Percentiles rank a stretch among this genome's conserved stretches.
These are phyloP conservation scores for Pica pica DNA, from an alignment of 2,113 vertebrate genomes.

Conservation along the genomic window DNA sequence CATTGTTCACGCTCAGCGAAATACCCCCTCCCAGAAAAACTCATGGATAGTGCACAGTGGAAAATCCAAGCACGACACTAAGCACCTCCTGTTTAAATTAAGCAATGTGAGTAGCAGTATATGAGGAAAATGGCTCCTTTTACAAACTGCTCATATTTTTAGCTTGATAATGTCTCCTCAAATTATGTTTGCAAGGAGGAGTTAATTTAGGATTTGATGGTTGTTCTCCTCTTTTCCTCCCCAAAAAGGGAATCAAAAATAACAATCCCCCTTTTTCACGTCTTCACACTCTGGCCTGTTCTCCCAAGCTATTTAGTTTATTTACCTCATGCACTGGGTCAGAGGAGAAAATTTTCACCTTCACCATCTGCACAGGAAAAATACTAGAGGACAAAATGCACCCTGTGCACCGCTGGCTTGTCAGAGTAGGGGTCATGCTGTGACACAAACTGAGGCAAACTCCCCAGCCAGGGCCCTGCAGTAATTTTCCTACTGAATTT, in stretches of 20 bases:
- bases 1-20: not conserved
- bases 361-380: slow-evolving; percentile 53
- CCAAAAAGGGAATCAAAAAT: not conserved
- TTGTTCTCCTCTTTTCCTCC: not conserved
- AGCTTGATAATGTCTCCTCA: not conserved
- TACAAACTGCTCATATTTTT: not conserved
- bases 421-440: not conserved
- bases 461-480: not conserved
- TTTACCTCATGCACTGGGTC: slow-evolving; percentile 20
- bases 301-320: not conserved
- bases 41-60: not conserved
- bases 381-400: slow-evolving; percentile 27
- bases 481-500: not conserved
- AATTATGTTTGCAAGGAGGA: not conserved
- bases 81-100: not conserved
- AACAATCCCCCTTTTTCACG: not conserved
- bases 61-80: not conserved
- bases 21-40: not conserved
- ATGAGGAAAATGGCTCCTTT: not conserved
- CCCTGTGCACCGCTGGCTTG: not conserved
- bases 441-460: not conserved
- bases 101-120: not conserved
- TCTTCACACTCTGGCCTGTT: not conserved
- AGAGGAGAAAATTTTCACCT: not conserved
- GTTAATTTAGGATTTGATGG: not conserved